Evolutionary conservation across 1,140 invertebrate genomes (phyloP), one percentile per base, ranked within the genome.

Genomic region (Pteromalus puparum): DNA sequence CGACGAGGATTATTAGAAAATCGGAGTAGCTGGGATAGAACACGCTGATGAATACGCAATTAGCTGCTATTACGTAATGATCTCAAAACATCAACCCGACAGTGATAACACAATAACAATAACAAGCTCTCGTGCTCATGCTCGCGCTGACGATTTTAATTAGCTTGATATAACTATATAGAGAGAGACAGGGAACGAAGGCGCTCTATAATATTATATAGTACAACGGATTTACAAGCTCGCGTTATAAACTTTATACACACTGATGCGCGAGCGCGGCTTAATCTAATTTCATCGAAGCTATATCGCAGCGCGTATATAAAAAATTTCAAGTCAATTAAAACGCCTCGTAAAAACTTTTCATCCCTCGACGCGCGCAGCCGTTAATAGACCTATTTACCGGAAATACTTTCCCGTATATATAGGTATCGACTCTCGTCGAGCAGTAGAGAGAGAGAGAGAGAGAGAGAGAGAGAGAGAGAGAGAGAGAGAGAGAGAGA

Each of bases 341-440:
- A 21, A 61, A 21, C 21, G 4, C 5, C 18, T 18, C 18, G 53
- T n/a, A 61, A 61, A 61, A n/a, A 61, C 21, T 61, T 42, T 61
- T 61, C 53, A 61, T 61, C 10, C 21, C 53, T 5, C 18, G 53
- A 18, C 12, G 13, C 48, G 53, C 18, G 21, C 53, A 9, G 53
- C 38, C 38, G 38, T 61, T 70, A 70, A 70, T 70, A 30, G 67
- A 70, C 67, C 28, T 70, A 70, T 70, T 70, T 70, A 67, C 6
- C 28, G 67, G 26, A 70, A 70, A 70, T 70, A 28, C 67, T 24
- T 70, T n/a, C 30, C 3, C 26, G 6, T 70, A 4, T 26, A 30
- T 28, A 30, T 42, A 42, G 38, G 1, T 9, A 42, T 42, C 38
- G 38, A 42, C 38, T 24, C 2, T 53, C 15, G 48, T 1, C 3